Percentiles rank a stretch among this genome's conserved stretches.
phyloP scores from a whole-genome alignment of 64 coral and sea anemone species.

The Actinia equina region DNA sequence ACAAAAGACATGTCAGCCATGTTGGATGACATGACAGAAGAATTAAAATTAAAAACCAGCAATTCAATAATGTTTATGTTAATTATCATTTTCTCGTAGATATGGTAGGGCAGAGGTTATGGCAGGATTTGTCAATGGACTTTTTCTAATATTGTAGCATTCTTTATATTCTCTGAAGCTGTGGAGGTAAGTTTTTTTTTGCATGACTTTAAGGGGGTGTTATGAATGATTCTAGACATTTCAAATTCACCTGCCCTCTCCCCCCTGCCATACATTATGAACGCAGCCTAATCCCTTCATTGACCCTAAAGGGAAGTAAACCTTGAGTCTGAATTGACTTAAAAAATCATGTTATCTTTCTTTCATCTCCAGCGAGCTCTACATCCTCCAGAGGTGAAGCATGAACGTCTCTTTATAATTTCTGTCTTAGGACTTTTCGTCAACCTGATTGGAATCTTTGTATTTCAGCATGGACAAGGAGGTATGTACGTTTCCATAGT shows the following conservation, averaged over 20 bases:
- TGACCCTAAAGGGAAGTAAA: no score
- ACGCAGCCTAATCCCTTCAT: no score
- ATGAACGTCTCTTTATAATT: conserved; percentile 92
- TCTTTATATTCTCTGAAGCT: conserved; percentile 97
- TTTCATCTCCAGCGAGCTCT: conserved; percentile 61
- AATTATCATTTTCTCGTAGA: conserved; percentile 21
- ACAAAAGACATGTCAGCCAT: no score
- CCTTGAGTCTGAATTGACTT: no score
- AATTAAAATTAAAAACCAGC: no score
- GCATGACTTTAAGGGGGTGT: no score
- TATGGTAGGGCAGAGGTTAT: conserved; percentile 94
- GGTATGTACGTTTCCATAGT: background rate
- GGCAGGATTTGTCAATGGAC: conserved; percentile 97
- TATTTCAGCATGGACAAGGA: conserved; percentile 96
- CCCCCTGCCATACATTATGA: no score
- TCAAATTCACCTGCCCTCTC: no score
- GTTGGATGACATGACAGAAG: no score
- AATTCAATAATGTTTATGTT: no score
- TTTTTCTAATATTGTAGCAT: conserved; percentile 94
- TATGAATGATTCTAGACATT: no score
- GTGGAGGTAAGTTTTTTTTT: conserved; percentile 92
- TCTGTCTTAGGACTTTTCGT: conserved; percentile 96
- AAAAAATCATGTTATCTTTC: background rate
- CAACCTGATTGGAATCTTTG: conserved; percentile 97
- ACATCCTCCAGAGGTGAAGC: conserved; percentile 95